Base-by-base conservation (phyloP, 1,140 invertebrate species). In the Coenobita brevimanus region DNA sequence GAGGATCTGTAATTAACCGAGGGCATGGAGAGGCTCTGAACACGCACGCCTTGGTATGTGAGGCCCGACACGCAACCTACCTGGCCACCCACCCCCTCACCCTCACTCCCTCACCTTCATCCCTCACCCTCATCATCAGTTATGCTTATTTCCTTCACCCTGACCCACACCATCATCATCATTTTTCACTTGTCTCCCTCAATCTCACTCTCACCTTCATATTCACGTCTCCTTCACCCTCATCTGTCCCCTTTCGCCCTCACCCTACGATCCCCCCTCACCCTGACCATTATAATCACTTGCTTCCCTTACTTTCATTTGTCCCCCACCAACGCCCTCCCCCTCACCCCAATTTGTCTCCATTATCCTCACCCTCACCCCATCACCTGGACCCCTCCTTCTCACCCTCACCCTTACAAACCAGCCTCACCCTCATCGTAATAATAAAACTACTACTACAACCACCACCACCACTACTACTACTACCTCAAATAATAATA, bases 1-100 rank as follows among this genome's bases (percentile, higher is more conserved):
- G 81, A 38, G 50, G 17, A 83, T 83, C 81, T 83, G 73, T 83
- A 83, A 83, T 83, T 83, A 83, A 73, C 43, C 36, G 46, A 6
- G 41, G 81, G 69, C 6, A 50, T 8, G 13, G 50, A 80, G 57
- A 60, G 57, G 38, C 6, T 30, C 15, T 3, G 17, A 30, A 64
- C 78, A 64, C 78, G 78, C 78, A 81, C 78, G 27, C 36, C 21
- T 21, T 27, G 67, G 67, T 71, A 71, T 54, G 24, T 43, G 33
- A 79, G n/a, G 46, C 24, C 38, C 33, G 41, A 13, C 46, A 43
- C 75, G 38, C 21, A 4, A 27, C n/a, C n/a, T n/a, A 6, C 43
- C n/a, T 41, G 17, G 30, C 17, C 41, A 21, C 41, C 17, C 73
- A 41, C 41, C 27, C 4, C 27, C 41, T 76, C 3, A 15, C 15